Evolutionary conservation across 1,140 invertebrate genomes (phyloP), one percentile per base, ranked within the genome.

Genomic region (Zophobas atratus): DNA sequence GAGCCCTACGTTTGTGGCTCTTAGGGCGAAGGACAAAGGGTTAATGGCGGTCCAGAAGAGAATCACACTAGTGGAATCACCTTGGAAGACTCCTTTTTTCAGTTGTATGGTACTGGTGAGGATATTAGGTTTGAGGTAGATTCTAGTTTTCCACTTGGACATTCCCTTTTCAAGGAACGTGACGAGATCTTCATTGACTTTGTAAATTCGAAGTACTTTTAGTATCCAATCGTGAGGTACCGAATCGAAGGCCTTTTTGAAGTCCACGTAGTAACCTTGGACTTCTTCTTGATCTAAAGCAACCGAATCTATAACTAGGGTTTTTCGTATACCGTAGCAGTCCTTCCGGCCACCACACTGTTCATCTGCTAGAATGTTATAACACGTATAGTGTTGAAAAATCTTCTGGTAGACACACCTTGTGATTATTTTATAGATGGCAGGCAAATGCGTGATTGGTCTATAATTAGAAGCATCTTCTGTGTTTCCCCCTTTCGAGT

Each of bases 351-450:
- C 49, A n/a, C 49, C 49, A 20, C 4, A 51, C n/a, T 51, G 49
- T 20, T 51, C 49, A 20, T 51, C 49, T 20, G 49, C 49, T 20
- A 51, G 20, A 51, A 51, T 20, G 2, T 20, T 20, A 20, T 51
- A 20, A 2, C 2, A 2, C 2, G 6, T 2, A 20, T 51, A 51
- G n/a, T 51, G 49, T 2, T 5, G 6, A 51, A 51, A 51, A 51
- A 51, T 51, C n/a, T 51, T 51, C 49, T 51, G 6, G n/a, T 51
- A 51, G n/a, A 51, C 20, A 20, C 49, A 51, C 49, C 49, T 4
- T 2, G 49, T 51, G 49, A 51, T 51, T 4, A 51, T 51, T 51
- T 51, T 51, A 20, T 51, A 51, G 20, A 51, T 51, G 4, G 49
- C 49, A 2, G 49, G 49, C 49, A 51, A 20, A 20, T 51, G n/a